Evolutionary conservation across 2,888 invertebrate species (phyloP).

Genomic region (Acronicta psi): DNA sequence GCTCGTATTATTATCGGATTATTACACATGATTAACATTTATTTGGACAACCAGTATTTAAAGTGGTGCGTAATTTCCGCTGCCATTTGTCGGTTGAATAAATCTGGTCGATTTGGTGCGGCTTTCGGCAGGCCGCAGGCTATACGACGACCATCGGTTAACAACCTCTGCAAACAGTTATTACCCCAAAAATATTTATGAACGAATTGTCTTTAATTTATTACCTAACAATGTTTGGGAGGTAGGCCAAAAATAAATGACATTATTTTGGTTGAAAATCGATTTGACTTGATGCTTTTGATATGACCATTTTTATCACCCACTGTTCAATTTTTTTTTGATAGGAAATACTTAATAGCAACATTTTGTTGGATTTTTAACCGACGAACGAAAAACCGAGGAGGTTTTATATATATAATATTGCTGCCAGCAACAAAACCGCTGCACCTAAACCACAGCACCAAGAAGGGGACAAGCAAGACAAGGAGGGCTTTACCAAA

Average conservation of each 20-base stretch:
- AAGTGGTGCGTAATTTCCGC: conserved; percentile 45
- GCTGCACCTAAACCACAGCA: too few species aligned
- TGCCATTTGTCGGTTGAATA: conserved; percentile 30
- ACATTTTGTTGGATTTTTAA: too few species aligned
- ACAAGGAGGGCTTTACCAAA: too few species aligned
- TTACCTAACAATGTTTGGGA: background rate
- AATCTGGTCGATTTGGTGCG: conserved; percentile 39
- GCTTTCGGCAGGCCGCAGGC: conserved; percentile 49
- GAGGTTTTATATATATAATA: too few species aligned
- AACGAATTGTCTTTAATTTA: conserved; percentile 17
- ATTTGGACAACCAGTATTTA: conserved; percentile 27
- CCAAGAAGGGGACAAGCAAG: too few species aligned
- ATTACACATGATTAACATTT: conserved; percentile 27
- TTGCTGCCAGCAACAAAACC: too few species aligned
- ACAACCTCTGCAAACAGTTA: conserved; percentile 37
- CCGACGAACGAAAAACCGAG: too few species aligned
- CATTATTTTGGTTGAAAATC: too few species aligned
- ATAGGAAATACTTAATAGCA: too few species aligned
- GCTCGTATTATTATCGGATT: conserved; percentile 9
- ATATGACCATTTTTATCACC: too few species aligned
- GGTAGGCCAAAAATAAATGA: background rate
- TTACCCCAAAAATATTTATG: conserved; percentile 32
- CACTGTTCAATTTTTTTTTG: too few species aligned
- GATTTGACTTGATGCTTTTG: background rate
- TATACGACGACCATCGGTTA: conserved; percentile 16